Conservation (phyloP, 1,140 invertebrate species). For the Archivesica marissinica region DNA sequence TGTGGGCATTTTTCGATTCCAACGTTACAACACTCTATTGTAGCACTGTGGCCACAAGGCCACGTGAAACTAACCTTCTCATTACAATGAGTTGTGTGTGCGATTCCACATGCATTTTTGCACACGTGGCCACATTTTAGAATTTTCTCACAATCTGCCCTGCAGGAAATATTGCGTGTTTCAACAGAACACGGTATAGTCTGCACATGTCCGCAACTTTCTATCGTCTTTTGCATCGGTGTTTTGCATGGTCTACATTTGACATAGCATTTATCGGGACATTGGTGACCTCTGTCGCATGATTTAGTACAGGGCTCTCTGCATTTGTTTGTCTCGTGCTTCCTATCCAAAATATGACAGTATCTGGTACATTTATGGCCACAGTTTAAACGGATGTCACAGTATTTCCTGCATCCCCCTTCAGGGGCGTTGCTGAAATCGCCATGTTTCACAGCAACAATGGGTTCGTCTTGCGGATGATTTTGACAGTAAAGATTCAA, state of each 20-base stretch:
- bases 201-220: conserved; percentile 27
- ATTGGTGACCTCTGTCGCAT: not conserved
- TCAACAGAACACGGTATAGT: conserved; percentile 61
- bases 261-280: conserved; percentile 8
- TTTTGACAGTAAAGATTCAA: conserved; percentile 84
- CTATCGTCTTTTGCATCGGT: not conserved
- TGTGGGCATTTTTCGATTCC: conserved; percentile 66
- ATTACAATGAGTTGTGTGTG: conserved; percentile 83
- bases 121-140: conserved; percentile 87
- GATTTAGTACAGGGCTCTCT: conserved; percentile 70
- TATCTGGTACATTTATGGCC: conserved; percentile 25
- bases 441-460: not conserved
- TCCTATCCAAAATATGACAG: conserved; percentile 12
- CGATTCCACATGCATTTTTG: conserved; percentile 86
- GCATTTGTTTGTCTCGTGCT: conserved; percentile 66
- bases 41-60: conserved; percentile 80
- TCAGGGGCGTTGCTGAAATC: not conserved
- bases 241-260: not conserved
- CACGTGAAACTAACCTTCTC: conserved; percentile 60
- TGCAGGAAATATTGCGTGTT: conserved; percentile 52
- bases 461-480: conserved; percentile 77
- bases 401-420: not conserved
- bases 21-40: conserved; percentile 69
- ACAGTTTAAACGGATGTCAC: conserved; percentile 21
- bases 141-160: conserved; percentile 58